A percentile compares a stretch with the other conserved stretches of the same genome.
Evolutionary conservation across 2,113 vertebrate genomes (phyloP).

Genomic region (Benitochromis conjunctus): DNA sequence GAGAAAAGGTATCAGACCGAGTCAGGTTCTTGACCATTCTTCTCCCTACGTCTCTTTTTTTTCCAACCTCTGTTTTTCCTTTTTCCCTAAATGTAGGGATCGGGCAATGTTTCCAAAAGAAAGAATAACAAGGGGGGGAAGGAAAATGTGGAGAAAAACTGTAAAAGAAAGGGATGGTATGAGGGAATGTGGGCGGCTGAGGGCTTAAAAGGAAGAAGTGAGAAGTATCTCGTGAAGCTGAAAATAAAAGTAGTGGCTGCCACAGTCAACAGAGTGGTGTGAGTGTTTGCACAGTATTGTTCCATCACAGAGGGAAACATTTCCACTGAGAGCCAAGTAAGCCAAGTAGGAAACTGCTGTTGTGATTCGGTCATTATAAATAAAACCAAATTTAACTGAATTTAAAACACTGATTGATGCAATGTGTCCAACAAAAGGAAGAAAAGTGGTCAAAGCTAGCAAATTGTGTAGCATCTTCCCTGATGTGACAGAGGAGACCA

Average conservation of each 20-base stretch:
- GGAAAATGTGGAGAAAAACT: neutral
- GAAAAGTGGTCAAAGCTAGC: accelerated
- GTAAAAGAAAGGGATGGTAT: neutral
- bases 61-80: neutral
- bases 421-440: neutral
- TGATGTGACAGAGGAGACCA: neutral
- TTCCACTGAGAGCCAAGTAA: neutral
- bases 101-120: neutral
- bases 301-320: neutral
- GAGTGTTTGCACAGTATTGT: neutral
- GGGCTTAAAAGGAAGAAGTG: neutral
- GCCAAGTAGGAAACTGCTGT: neutral
- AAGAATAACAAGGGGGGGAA: conserved; percentile 1
- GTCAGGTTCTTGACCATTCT: neutral
- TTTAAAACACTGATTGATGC: neutral
- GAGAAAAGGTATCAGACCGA: neutral
- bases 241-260: conserved; percentile 18
- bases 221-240: neutral
- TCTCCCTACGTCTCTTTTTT: neutral
- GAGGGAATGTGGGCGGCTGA: neutral
- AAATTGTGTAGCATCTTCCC: neutral
- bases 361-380: neutral
- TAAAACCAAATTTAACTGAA: neutral
- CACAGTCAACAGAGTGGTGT: conserved; percentile 4
- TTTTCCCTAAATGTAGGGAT: neutral